Conservation (phyloP, 2,113 vertebrate genomes). For the Muntiacus reevesi region DNA sequence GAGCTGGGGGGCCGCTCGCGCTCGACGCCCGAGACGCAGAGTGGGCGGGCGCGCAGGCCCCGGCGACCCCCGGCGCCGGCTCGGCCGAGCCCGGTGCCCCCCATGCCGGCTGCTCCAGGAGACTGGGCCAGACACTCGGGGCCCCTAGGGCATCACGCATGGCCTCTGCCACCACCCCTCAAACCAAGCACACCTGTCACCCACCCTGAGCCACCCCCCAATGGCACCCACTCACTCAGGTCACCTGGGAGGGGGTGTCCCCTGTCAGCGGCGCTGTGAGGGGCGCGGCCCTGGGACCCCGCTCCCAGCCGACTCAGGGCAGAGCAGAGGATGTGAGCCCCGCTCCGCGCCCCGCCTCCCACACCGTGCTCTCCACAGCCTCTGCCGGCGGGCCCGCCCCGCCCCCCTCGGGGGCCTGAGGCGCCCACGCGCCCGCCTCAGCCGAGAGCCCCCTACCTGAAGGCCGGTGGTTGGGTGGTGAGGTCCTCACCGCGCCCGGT, state of each 20-base stretch:
- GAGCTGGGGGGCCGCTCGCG: not conserved
- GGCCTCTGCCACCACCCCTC: not conserved
- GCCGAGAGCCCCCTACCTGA: constrained; percentile 61
- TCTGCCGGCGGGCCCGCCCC: not conserved
- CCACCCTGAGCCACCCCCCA: not conserved
- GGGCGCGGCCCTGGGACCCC: not conserved
- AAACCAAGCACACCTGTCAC: not conserved
- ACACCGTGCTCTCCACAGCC: not conserved
- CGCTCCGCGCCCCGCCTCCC: not conserved
- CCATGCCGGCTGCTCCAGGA: not conserved
- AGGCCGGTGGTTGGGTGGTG: constrained; percentile 57
- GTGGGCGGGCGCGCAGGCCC: not conserved
- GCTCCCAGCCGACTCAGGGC: not conserved
- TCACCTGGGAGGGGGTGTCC: not conserved
- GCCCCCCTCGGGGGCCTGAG: not conserved
- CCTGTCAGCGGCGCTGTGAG: not conserved
- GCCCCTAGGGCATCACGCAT: not conserved
- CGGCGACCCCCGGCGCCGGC: not conserved
- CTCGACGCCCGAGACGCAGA: not conserved
- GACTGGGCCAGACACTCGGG: no score
- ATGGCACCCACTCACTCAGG: not conserved
- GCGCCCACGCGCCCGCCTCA: no score
- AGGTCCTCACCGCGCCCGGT: constrained; percentile 45
- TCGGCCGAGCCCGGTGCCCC: not conserved
- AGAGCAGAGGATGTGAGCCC: accelerated